phyloP scores from a whole-genome alignment of 1,140 invertebrate species.

The Lamellibrachia luymesi region DNA sequence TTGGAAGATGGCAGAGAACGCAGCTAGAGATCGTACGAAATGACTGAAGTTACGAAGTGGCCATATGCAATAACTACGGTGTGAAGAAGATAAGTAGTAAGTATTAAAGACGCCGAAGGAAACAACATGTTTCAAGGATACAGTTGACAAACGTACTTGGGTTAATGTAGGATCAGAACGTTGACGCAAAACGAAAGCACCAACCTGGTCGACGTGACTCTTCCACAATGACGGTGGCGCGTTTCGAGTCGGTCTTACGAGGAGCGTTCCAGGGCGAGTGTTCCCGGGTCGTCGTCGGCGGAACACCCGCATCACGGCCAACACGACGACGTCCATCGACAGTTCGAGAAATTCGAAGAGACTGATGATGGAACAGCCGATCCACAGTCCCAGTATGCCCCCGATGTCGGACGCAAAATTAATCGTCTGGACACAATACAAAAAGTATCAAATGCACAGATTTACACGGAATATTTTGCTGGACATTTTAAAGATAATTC shows the following conservation, averaged over 20 bases:
- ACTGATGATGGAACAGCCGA: background rate
- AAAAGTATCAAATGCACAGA: background rate
- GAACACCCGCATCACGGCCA: background rate
- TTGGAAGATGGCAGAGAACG: too few species aligned
- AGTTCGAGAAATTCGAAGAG: slow-evolving; percentile 25
- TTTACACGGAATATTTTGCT: background rate
- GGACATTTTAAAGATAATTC: too few species aligned
- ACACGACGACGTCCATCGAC: background rate
- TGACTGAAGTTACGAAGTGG: too few species aligned
- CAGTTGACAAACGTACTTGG: too few species aligned
- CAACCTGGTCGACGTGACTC: background rate
- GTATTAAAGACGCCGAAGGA: too few species aligned
- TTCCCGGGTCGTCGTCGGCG: background rate
- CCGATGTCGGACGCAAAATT: slow-evolving; percentile 18
- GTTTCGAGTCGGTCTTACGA: background rate
- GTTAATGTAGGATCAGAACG: too few species aligned
- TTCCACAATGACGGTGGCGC: background rate
- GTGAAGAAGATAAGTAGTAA: too few species aligned
- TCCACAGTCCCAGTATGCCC: too few species aligned
- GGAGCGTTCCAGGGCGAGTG: background rate
- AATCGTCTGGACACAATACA: background rate
- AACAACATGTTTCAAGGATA: too few species aligned
- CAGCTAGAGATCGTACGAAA: too few species aligned
- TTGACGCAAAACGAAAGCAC: background rate
- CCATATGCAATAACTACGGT: too few species aligned